Evolutionary conservation across 2,113 vertebrate species (phyloP), one percentile per base, ranked within the genome.

Genomic region (Leucoraja erinaceus): DNA sequence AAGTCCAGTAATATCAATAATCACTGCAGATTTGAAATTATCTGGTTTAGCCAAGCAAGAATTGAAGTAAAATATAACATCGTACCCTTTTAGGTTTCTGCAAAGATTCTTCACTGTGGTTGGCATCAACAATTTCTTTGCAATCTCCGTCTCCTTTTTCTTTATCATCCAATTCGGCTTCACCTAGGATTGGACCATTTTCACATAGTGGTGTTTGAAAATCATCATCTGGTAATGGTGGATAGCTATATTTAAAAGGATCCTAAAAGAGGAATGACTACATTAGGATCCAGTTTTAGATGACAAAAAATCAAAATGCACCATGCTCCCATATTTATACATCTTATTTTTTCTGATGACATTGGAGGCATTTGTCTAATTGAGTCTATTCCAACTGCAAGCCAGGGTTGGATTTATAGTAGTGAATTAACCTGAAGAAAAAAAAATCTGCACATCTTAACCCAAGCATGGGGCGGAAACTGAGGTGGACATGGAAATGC

Each of bases 211-310:
- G 99, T 0, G 98, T 98, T 95, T 98, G 98, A 95, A 99, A 99
- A 93, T 99, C 98, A 93, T 99, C 99, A 54, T 99, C 99, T 10
- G 97, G 97, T 66, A 99, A 96, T 5, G 99, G 99, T n/a, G 98
- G 99, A 93, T 99, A 99, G 94, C 96, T 98, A 78, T 99, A 99
- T 93, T 97, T 98, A 95, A 99, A 99, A 81, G 97, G 94, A 95
- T 99, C 99, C 99, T 99, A 81, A 94, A 18, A 93, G 59, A 94
- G 94, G 16, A 84, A 66, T 93, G 93, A 93, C 93, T 93, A 68
- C 20, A 94, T 0, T 0, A 75, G 68, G 2, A 93, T 74, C 16
- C 31, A 20, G 14, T 18, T 81, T 38, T 91, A 72, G 1, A 25
- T 63, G 16, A 70, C 47, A 90, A 47, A 68, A 12, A 33, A 20